A percentile compares a stretch with the other conserved stretches of the same genome.
Conservation (phyloP, 1,140 invertebrate genomes). For the Drosophila miranda region DNA sequence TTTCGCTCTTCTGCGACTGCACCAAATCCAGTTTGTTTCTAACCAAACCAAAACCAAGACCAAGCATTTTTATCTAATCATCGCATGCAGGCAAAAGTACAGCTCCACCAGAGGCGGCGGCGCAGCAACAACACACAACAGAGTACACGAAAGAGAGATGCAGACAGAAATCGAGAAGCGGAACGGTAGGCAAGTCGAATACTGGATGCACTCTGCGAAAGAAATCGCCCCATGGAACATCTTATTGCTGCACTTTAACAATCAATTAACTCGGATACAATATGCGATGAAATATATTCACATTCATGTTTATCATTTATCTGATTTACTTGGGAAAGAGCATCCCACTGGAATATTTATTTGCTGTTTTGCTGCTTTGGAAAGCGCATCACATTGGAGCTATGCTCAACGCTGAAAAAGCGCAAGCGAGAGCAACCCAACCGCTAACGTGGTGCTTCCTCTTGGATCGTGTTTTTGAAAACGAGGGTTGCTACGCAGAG, state of each 20-base stretch:
- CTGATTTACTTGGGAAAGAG: too few species aligned
- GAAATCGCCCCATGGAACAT: not conserved
- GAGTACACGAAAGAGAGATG: conserved; percentile 7
- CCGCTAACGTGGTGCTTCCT: conserved; percentile 1
- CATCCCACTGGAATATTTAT: too few species aligned
- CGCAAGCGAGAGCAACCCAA: too few species aligned
- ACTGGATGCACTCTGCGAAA: not conserved
- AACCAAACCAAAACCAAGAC: conserved; percentile 65
- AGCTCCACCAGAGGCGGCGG: conserved; percentile 52
- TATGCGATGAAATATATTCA: too few species aligned
- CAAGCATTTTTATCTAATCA: conserved; percentile 62
- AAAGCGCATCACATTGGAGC: too few species aligned
- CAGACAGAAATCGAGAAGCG: not conserved
- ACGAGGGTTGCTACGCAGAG: conserved; percentile 56
- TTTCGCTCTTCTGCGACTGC: conserved; percentile 13
- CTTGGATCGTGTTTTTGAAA: conserved; percentile 46
- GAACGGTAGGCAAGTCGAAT: conserved; percentile 5
- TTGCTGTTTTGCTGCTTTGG: too few species aligned
- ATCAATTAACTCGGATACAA: too few species aligned
- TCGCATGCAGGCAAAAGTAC: conserved; percentile 61
- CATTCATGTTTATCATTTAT: too few species aligned
- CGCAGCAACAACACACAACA: conserved; percentile 49
- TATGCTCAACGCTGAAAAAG: too few species aligned
- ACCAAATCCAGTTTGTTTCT: conserved; percentile 67
- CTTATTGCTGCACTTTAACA: too few species aligned